Base-by-base conservation (phyloP, 2,113 vertebrate genomes). In the Rhinolophus ferrumequinum region DNA sequence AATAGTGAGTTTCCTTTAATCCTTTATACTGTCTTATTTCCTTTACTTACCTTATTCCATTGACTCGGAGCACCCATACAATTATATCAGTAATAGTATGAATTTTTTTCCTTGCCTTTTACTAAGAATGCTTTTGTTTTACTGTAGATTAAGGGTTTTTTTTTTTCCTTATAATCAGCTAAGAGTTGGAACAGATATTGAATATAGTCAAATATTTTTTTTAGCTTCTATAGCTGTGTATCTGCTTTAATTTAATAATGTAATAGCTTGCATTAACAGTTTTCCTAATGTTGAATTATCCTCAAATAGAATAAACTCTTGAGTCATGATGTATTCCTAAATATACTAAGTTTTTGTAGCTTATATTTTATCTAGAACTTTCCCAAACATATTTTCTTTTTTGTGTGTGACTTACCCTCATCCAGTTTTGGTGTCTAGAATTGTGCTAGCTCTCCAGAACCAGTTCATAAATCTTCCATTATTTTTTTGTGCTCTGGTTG, bases 41-140 rank as follows among this genome's bases (percentile, higher is more conserved):
- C 67, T 67, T 66, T n/a, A 38, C 15, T 77, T 88, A 35, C 62
- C 24, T 58, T 67, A 22, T 58, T 38, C 6, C 38, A 28, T 66
- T 56, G 56, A 58, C 30, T 73, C 58, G 58, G 81, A 75, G 38
- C 33, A 75, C 38, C 9, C 18, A 16, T 60, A 76, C 13, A 94
- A 6, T 62, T 84, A 6, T 38, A 44, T 77, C 73, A 80, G 5
- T 90, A 38, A 41, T 58, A 85, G 26, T 16, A 44, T 24, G 21
- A 70, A 69, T 79, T 66, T 22, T 92, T 81, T 69, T 62, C 47
- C 24, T 38, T 92, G 69, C 35, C n/a, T 83, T 54, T 70, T 73
- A 44, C 56, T 89, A 79, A 77, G 41, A 89, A 89, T 83, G 33
- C 8, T 79, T 89, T 83, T 79, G n/a, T 89, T 79, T 88, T 79